Evolutionary conservation across 2,113 vertebrate genomes (phyloP), one percentile per base, ranked within the genome.

Genomic region (Anas platyrhynchos): DNA sequence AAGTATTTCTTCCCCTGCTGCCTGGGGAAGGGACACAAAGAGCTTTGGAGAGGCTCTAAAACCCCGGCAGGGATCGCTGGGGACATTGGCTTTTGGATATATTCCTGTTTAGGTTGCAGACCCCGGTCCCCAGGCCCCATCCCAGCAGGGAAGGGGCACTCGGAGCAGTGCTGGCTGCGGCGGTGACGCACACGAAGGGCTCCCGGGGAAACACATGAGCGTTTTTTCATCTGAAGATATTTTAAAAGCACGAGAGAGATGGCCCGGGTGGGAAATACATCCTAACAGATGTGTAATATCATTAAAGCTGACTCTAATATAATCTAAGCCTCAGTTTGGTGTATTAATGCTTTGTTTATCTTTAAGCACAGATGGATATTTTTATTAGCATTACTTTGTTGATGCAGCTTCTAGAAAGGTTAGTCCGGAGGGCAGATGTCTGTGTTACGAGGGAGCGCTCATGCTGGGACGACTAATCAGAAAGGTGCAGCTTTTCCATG

Each of bases 281-380:
- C 94, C 95, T 86, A 98, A 87, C 98, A 98, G 97, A 98, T 98
- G 98, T 96, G 96, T 96, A 96, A 96, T 93, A 96, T 98, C 98
- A 97, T 97, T 97, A 97, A 97, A 98, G 93, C 83, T 89, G 94
- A 91, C 95, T 97, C 96, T 96, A 92, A 97, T 96, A 98, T 96
- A 97, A 97, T 95, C 95, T 96, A 98, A 98, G 95, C 87, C 73
- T 20, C 94, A 90, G 97, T 92, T 98, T 97, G 97, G 97, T 97
- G 83, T 98, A 98, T 98, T 98, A 98, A 98, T 97, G 97, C 96
- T 98, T 97, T 98, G 97, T 98, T 98, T 98, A 97, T 98, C 97
- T 98, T 98, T 96, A 97, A 98, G 97, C 97, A 97, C 97, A 98
- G 98, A 98, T 98, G 98, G 98, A 97, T 98, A 98, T 98, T 98